These are phyloP conservation scores for Battus philenor DNA, from an alignment of 1,140 invertebrate species.

Conservation along the genomic window DNA sequence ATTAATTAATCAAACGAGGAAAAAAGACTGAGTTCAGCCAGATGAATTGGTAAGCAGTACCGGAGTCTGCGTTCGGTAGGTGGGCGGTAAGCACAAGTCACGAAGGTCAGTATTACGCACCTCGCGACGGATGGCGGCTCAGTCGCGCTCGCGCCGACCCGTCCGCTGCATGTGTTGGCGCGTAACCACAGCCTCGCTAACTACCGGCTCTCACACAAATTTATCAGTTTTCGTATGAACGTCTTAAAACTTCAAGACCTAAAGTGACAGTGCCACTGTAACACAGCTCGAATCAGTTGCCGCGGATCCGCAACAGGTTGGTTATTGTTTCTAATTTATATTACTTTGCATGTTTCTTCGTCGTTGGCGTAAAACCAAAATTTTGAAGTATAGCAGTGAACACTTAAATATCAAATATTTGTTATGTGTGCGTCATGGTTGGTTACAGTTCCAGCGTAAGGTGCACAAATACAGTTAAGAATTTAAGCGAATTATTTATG, in stretches of 20 bases:
- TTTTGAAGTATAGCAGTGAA: conserved; percentile 28
- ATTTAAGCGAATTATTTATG: conserved; percentile 3
- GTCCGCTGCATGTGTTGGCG: conserved; percentile 25
- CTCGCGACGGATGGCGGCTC: conserved; percentile 24
- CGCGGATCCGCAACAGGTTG: conserved; percentile 4
- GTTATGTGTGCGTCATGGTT: conserved; percentile 14
- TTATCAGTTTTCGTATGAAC: conserved; percentile 3
- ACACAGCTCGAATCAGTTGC: neutral
- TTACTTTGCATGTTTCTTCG: conserved; percentile 24
- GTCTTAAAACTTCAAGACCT: neutral
- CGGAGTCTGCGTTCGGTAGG: conserved; percentile 4
- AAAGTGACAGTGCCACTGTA: conserved; percentile 1
- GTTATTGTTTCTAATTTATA: conserved; percentile 31
- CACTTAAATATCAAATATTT: conserved; percentile 23
- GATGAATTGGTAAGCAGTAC: too few relatives aligned
- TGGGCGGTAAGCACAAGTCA: conserved; percentile 7
- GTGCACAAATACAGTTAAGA: conserved; percentile 5
- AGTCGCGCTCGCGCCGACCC: conserved; percentile 36
- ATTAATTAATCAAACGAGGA: too few relatives aligned
- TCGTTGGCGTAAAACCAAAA: conserved; percentile 38
- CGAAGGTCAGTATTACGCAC: conserved; percentile 32
- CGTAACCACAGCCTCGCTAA: neutral
- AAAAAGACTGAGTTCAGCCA: too few relatives aligned
- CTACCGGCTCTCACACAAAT: conserved; percentile 2
- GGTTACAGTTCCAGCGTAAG: neutral